These are phyloP conservation scores for Hippocampus guttulatus DNA, from an alignment of 2,113 vertebrate genomes.

Conservation along the genomic window DNA sequence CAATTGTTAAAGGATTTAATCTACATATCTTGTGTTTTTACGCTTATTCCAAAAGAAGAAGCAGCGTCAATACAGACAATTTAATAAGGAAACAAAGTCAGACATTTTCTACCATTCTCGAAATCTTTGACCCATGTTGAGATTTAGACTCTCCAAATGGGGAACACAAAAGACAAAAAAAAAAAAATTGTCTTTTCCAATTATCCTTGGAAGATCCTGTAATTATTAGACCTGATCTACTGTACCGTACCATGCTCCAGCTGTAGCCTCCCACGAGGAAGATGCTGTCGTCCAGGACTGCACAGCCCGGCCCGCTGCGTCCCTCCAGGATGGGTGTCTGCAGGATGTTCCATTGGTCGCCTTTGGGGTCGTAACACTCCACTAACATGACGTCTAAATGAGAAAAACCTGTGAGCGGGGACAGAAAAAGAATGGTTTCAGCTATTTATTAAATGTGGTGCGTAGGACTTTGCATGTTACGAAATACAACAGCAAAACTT, in stretches of 20 bases:
- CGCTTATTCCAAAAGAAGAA: too few species aligned
- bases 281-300: conserved; percentile 91
- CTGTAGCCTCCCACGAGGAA: conserved; percentile 97
- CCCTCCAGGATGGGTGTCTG: conserved; percentile 97
- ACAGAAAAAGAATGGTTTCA: background rate
- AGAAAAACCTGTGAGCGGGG: conserved; percentile 82
- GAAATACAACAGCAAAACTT: too few species aligned
- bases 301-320: conserved; percentile 93
- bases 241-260: conserved; percentile 90
- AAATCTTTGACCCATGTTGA: too few species aligned
- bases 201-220: background rate
- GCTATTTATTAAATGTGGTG: too few species aligned
- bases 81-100: too few species aligned
- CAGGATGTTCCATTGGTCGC: conserved; percentile 97
- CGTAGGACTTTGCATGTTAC: background rate
- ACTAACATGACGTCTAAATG: conserved; percentile 98
- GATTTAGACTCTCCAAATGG: too few species aligned
- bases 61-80: too few species aligned
- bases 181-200: background rate
- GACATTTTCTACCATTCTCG: too few species aligned
- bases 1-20: too few species aligned
- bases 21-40: too few species aligned
- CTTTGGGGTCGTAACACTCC: conserved; percentile 97
- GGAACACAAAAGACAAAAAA: background rate
- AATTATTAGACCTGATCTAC: conserved; percentile 1